Percentiles rank a stretch among this genome's conserved stretches.
These are phyloP conservation scores for Diceros bicornis DNA, from an alignment of 2,797 vertebrate genomes.

Conservation along the genomic window DNA sequence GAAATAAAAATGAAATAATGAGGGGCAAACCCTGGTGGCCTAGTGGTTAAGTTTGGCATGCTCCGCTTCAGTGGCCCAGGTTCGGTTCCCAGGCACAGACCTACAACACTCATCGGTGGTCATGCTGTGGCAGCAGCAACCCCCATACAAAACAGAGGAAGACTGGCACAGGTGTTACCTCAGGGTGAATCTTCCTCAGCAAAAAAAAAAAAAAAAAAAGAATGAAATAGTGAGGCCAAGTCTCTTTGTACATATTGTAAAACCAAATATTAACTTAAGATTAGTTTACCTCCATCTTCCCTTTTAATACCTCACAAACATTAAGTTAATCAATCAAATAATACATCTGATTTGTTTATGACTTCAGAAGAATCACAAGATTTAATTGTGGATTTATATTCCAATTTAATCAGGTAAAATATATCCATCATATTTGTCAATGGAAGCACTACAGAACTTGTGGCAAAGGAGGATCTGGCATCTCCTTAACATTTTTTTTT, in stretches of 20 bases:
- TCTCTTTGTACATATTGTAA: not conserved
- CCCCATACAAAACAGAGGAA: no score
- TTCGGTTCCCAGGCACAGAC: no score
- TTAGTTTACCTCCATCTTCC: not conserved
- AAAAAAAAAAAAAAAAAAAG: not conserved
- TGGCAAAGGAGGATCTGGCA: not conserved
- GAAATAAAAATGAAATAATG: constrained; percentile 39
- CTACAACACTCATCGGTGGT: no score
- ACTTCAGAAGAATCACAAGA: constrained; percentile 6
- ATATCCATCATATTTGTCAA: not conserved
- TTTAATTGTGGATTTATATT: not conserved
- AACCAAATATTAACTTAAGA: not conserved
- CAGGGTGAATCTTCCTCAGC: no score
- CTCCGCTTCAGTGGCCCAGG: no score
- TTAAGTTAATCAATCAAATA: not conserved
- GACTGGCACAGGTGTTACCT: no score
- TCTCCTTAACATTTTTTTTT: not conserved
- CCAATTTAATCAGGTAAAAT: not conserved
- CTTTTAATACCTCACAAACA: not conserved
- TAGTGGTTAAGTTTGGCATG: no score
- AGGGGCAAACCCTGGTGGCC: no score
- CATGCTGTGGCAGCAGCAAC: no score
- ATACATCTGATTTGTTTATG: not conserved
- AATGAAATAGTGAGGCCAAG: not conserved
- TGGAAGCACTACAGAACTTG: not conserved